Base-by-base conservation (phyloP, 2,888 invertebrate species). In the Brachycybe producta region DNA sequence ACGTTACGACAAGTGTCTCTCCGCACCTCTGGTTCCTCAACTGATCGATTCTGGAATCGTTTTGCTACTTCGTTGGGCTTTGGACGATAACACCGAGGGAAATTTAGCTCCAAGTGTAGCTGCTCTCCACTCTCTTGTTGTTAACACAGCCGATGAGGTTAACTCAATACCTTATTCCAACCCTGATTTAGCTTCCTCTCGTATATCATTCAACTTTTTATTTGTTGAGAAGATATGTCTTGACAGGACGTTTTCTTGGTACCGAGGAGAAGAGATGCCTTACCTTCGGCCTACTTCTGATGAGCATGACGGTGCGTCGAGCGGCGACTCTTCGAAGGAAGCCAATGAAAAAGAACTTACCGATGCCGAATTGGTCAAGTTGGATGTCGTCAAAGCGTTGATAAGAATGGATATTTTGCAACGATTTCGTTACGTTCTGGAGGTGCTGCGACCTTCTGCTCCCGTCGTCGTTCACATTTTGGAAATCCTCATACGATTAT, bases 321-420 rank as follows among this genome's bases (percentile, higher is more conserved):
- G 19, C 19, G 57, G 58, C 40, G 57, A 24, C 40, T 19, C 36
- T 15, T 13, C 17, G 44, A 26, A 17, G 36, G 65, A 71, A 73
- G 41, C 21, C 8, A 74, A 76, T 56, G 74, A 76, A 48, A 71
- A 70, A 48, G 82, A 82, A 52, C 73, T 87, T 56, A 86, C 85
- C 62, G 92, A 94, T 68, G 82, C 82, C 61, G 84, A 91, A 65
- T 67, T 92, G 48, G 80, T 84, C 7, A 85, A 87, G 70, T 75
- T 80, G 27, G 88, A 92, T 71, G 70, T 91, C 3, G 73, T 88
- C 34, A 57, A 61, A 59, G 69, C 64, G 23, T 57, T 70, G 28
- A 60, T 70, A 15, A 58, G 65, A 28, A 69, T 67, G 65, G 60
- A 85, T 62, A 77, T 91, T 55, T 66, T 88, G 23, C 75, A 79